These are phyloP conservation scores for Cyrtonyx montezumae DNA, from an alignment of 2,113 vertebrate genomes.

Conservation along the genomic window DNA sequence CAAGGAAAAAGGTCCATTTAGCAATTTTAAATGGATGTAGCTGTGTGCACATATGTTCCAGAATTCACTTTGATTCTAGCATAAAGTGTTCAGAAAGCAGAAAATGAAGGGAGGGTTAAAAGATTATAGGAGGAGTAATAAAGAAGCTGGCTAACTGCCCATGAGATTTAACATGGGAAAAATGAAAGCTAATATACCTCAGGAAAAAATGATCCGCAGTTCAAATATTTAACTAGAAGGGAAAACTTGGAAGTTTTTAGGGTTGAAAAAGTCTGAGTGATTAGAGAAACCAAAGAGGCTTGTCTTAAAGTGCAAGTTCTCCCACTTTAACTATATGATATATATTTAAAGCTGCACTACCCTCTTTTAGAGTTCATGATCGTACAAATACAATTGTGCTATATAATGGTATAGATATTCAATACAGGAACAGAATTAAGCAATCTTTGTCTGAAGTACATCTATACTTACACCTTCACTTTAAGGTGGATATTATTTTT, in stretches of 20 bases:
- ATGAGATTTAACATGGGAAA: constrained; percentile 32
- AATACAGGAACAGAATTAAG: background rate
- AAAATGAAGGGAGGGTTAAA: background rate
- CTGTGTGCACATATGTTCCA: background rate
- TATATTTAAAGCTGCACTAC: background rate
- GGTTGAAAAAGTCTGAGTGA: background rate
- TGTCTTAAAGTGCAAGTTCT: background rate
- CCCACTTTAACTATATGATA: background rate
- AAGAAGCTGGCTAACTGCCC: constrained; percentile 3
- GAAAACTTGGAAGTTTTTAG: background rate
- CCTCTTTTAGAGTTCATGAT: background rate
- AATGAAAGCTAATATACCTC: constrained; percentile 19
- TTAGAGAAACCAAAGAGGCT: background rate
- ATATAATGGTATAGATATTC: background rate
- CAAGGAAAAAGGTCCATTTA: background rate
- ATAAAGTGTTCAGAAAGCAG: background rate
- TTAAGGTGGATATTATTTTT: background rate
- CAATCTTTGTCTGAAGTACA: background rate
- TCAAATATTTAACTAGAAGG: constrained; percentile 33
- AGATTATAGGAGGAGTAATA: background rate
- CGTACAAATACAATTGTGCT: background rate
- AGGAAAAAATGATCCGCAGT: background rate
- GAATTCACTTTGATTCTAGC: background rate
- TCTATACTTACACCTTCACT: background rate
- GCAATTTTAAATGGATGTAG: background rate